Conservation (phyloP, 2,797 vertebrate genomes). For the Micrastur ruficollis region DNA sequence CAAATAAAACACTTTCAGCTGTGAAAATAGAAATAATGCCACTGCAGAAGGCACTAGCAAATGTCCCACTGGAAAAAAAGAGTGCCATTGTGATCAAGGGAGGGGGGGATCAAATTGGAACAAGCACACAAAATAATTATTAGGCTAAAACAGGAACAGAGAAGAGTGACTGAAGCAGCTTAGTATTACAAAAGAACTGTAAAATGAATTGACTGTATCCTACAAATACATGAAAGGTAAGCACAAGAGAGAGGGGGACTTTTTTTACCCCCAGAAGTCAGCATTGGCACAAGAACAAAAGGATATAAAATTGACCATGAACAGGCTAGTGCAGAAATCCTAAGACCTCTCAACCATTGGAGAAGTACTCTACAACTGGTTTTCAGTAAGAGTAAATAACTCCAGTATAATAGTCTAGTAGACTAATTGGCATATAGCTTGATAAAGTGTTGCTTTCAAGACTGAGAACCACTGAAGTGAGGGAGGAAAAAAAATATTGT, state of each 20-base stretch:
- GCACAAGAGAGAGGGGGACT: not conserved
- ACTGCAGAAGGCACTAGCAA: not conserved
- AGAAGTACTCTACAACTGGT: not conserved
- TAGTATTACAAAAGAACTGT: not conserved
- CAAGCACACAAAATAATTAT: not conserved
- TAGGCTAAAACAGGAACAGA: not conserved
- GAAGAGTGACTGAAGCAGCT: not conserved
- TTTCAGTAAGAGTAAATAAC: not conserved
- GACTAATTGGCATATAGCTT: not conserved
- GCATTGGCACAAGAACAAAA: not conserved
- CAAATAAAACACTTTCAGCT: not conserved
- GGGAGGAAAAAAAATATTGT: not conserved
- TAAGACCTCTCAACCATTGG: not conserved
- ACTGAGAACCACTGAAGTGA: not conserved
- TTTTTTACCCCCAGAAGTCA: not conserved
- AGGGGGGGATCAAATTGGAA: not conserved
- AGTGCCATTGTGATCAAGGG: not conserved
- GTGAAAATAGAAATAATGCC: not conserved
- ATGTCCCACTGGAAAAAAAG: not conserved
- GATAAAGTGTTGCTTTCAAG: not conserved
- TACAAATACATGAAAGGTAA: not conserved
- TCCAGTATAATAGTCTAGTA: not conserved
- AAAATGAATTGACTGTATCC: not conserved
- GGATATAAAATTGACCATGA: not conserved
- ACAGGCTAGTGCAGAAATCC: not conserved